These are phyloP conservation scores for Philhelius pedissequus DNA, from an alignment of 2,888 invertebrate genomes.

Conservation along the genomic window DNA sequence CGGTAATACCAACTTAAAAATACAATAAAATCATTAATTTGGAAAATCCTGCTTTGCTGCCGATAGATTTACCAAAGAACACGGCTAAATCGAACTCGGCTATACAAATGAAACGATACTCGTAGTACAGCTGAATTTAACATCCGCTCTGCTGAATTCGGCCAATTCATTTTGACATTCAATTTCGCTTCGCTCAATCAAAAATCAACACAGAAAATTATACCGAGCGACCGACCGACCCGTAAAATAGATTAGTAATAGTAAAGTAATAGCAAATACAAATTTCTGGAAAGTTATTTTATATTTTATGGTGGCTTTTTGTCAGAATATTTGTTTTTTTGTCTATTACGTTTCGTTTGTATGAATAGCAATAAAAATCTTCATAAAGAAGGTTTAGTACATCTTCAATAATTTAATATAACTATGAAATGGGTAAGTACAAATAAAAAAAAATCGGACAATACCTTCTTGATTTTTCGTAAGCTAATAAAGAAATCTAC, in stretches of 20 bases:
- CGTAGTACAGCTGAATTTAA: too few species aligned
- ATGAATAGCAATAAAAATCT: not conserved
- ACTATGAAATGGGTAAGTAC: conserved; percentile 64
- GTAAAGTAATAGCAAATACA: not conserved
- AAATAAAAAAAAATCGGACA: not conserved
- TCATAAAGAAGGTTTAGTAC: not conserved
- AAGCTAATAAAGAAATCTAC: conserved; percentile 9
- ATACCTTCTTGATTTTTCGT: conserved; percentile 24
- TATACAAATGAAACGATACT: too few species aligned
- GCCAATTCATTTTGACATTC: conserved; percentile 36
- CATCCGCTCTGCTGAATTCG: not conserved
- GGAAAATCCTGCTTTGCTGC: too few species aligned
- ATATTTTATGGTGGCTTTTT: conserved; percentile 39
- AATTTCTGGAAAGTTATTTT: conserved; percentile 35
- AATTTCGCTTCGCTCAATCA: conserved; percentile 24
- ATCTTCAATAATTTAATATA: not conserved
- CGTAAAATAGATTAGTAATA: not conserved
- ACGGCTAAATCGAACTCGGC: too few species aligned
- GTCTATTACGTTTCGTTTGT: conserved; percentile 20
- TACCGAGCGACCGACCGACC: too few species aligned
- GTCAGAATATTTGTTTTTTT: conserved; percentile 40
- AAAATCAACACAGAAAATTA: conserved; percentile 45
- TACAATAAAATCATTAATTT: too few species aligned
- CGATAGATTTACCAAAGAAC: too few species aligned
- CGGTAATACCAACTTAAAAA: too few species aligned